Base-by-base conservation (phyloP, 2,888 invertebrate genomes). In the Desoria tigrina region DNA sequence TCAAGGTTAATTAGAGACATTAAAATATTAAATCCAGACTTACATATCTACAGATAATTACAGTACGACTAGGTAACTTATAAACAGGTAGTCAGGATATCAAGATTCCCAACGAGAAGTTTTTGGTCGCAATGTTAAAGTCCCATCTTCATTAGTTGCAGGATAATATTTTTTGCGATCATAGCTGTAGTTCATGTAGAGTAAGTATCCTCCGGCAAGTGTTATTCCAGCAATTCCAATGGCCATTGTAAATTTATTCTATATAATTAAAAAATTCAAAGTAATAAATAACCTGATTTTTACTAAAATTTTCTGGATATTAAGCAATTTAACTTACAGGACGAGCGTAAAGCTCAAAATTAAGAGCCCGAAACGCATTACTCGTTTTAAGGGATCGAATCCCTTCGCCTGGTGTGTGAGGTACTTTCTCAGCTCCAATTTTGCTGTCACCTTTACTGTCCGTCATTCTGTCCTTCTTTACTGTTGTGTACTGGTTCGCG, bases 341-440 rank as follows among this genome's bases (percentile, higher is more conserved):
- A 81, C 88, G 92, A 0, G 88, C 86, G 79, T 93, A 95, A 1
- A 95, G 83, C 81, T 95, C 94, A 81, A 90, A 94, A 82, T 95
- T 95, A 0, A 93, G 83, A 28, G 88, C 85, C 78, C 89, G 85
- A 79, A 95, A 95, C 32, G 90, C 84, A 74, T 84, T 85, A 2
- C 90, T 88, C 18, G 90, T 88, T 80, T 82, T 84, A 71, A 92
- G 79, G 1, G 90, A 90, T 68, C 90, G 83, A 60, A 92, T 82
- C 1, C 92, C 92, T 78, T 90, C 90, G 32, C 90, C 90, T 42
- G 90, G 89, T 71, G 78, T 68, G 51, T 76, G 68, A 14, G n/a
- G 42, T 26, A 28, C 50, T 2, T 60, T 26, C 23, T 27, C 58
- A 26, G n/a, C 16, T n/a, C 42, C 50, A 1, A n/a, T 45, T 24